These are phyloP conservation scores for Lasioglossum pauxillum DNA, from an alignment of 2,888 invertebrate species.

Conservation along the genomic window DNA sequence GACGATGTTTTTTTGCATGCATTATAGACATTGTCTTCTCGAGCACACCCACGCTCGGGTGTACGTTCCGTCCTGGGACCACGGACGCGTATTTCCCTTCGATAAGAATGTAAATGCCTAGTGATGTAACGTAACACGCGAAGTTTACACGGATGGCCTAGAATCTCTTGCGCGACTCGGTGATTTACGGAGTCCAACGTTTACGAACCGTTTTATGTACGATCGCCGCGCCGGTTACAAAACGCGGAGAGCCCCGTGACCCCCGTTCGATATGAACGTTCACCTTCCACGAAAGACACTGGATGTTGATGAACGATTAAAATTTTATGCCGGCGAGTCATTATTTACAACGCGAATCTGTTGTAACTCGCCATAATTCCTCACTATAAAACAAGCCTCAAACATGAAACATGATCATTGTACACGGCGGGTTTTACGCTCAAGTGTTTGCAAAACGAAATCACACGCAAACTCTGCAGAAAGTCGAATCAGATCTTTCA, in stretches of 20 bases:
- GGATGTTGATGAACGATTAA: slow-evolving; percentile 9
- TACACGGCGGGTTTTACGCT: not conserved
- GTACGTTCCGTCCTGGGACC: slow-evolving; percentile 25
- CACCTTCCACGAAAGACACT: slow-evolving; percentile 1
- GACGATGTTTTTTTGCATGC: not conserved
- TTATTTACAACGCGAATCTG: not conserved
- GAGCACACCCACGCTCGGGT: slow-evolving; percentile 56
- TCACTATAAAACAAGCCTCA: not conserved
- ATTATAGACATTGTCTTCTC: slow-evolving; percentile 24
- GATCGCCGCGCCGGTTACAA: slow-evolving; percentile 25
- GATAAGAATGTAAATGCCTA: slow-evolving; percentile 40
- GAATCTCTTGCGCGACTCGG: slow-evolving; percentile 36
- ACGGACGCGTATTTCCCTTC: slow-evolving; percentile 24
- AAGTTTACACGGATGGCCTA: slow-evolving; percentile 49
- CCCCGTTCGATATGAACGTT: slow-evolving; percentile 12
- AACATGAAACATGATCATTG: slow-evolving; percentile 1
- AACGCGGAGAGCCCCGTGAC: slow-evolving; percentile 9
- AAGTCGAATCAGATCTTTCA: not conserved
- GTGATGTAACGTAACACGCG: slow-evolving; percentile 49
- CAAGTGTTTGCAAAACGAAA: not conserved
- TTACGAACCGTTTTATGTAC: slow-evolving; percentile 30
- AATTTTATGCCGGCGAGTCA: not conserved
- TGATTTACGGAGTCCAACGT: slow-evolving; percentile 48
- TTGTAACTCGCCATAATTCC: not conserved
- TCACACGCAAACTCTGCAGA: not conserved